Conservation (phyloP, 1,140 invertebrate genomes). For the Trichoplusia ni region DNA sequence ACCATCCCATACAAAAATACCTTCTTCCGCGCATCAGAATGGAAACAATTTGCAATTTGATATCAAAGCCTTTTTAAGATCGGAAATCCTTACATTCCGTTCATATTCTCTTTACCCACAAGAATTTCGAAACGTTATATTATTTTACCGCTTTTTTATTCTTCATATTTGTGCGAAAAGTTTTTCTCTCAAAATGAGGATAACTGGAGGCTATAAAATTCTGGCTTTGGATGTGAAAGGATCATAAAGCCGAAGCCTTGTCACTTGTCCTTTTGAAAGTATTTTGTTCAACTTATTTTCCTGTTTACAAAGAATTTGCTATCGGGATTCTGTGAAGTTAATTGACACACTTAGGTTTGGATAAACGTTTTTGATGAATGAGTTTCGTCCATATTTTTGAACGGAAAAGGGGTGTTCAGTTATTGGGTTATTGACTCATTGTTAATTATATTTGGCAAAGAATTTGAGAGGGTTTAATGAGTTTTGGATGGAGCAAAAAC, state of each 20-base stretch:
- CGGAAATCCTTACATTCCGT: background rate
- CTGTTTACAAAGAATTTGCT: constrained; percentile 1
- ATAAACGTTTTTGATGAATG: background rate
- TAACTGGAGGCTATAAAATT: background rate
- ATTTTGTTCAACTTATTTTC: constrained; percentile 17
- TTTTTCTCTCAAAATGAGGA: background rate
- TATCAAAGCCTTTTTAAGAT: background rate
- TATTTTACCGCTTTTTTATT: background rate
- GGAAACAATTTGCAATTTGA: no score
- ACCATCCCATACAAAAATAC: no score
- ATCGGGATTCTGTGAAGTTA: constrained; percentile 17
- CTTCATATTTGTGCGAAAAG: background rate
- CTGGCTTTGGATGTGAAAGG: constrained; percentile 6
- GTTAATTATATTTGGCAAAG: no score
- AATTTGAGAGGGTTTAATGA: no score
- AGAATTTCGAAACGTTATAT: background rate
- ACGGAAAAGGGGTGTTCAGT: background rate
- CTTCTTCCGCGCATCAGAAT: no score
- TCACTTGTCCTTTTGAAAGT: constrained; percentile 15
- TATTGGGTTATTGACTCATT: background rate
- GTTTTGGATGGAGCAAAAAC: no score
- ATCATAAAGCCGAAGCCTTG: constrained; percentile 13
- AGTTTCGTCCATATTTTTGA: background rate
- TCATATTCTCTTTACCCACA: background rate
- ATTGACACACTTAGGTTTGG: constrained; percentile 11